A percentile compares a stretch with the other conserved stretches of the same genome.
Conservation (phyloP, 2,888 invertebrate genomes). For the Trachelus tabidus region DNA sequence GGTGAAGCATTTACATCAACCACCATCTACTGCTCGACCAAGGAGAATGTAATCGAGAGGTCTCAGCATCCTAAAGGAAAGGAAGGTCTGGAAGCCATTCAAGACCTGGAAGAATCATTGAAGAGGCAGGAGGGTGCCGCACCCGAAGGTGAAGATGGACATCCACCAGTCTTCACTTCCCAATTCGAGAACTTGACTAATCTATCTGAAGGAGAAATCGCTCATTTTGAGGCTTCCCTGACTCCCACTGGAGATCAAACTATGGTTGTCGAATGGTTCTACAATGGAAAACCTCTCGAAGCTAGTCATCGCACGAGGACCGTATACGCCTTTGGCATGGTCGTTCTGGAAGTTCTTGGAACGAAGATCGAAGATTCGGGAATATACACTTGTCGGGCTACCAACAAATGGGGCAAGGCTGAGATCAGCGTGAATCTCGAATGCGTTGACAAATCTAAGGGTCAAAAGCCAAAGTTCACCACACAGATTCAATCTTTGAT, state of each 20-base stretch:
- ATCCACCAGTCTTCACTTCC: constrained; percentile 89
- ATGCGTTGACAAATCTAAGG: constrained; percentile 86
- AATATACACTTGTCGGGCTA: constrained; percentile 87
- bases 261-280: constrained; percentile 96
- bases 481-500: constrained; percentile 87
- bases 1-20: constrained; percentile 95
- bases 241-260: constrained; percentile 94
- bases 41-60: constrained; percentile 84
- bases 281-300: constrained; percentile 88
- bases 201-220: constrained; percentile 94
- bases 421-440: constrained; percentile 86
- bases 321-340: constrained; percentile 97
- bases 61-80: constrained; percentile 97
- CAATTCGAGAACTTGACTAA: constrained; percentile 86
- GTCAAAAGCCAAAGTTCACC: constrained; percentile 89
- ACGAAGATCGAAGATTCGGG: constrained; percentile 94
- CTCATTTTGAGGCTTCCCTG: constrained; percentile 96
- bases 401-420: constrained; percentile 89
- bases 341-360: constrained; percentile 94
- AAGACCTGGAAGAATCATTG: constrained; percentile 88
- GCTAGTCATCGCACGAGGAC: constrained; percentile 92
- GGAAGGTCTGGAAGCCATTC: constrained; percentile 90
- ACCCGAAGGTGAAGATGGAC: constrained; percentile 81
- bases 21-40: constrained; percentile 85
- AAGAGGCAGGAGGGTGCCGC: constrained; percentile 77